Evolutionary conservation across 2,113 vertebrate species (phyloP).

Genomic region (Leptobrachium leishanense): DNA sequence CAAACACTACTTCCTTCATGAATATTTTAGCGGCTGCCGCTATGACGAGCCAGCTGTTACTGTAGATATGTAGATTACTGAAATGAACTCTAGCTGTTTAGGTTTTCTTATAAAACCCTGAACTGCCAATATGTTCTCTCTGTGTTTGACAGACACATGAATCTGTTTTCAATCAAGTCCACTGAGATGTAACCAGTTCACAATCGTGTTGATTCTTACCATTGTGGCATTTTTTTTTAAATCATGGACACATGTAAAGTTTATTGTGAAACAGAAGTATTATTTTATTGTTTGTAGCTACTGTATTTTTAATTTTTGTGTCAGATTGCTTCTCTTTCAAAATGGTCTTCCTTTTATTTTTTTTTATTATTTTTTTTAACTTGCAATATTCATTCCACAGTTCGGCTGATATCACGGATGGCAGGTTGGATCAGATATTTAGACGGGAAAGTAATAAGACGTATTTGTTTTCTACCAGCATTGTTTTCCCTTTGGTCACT

Average conservation of each 20-base stretch:
- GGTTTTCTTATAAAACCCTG: too few species aligned
- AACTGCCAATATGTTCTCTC: too few species aligned
- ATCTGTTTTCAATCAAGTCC: background rate
- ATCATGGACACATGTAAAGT: slow-evolving; percentile 17
- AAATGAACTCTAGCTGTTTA: background rate
- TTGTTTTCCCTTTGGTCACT: background rate
- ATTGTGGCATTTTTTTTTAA: slow-evolving; percentile 15
- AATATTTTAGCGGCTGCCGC: background rate
- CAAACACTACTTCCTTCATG: background rate
- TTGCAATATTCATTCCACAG: background rate
- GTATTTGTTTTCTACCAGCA: background rate
- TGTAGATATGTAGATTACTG: background rate
- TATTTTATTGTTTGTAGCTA: slow-evolving; percentile 28
- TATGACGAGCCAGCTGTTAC: background rate
- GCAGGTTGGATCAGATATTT: background rate
- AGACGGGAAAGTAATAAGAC: background rate
- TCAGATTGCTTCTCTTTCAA: background rate
- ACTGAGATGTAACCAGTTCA: background rate
- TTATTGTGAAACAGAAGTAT: slow-evolving; percentile 19
- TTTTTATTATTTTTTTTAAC: background rate
- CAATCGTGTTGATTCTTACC: background rate
- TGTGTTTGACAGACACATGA: too few species aligned
- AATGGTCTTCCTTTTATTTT: slow-evolving; percentile 23
- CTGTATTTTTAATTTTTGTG: slow-evolving; percentile 21
- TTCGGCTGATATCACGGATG: background rate